Conservation (phyloP, 2,113 vertebrate genomes). For the Hippocampus guttulatus region DNA sequence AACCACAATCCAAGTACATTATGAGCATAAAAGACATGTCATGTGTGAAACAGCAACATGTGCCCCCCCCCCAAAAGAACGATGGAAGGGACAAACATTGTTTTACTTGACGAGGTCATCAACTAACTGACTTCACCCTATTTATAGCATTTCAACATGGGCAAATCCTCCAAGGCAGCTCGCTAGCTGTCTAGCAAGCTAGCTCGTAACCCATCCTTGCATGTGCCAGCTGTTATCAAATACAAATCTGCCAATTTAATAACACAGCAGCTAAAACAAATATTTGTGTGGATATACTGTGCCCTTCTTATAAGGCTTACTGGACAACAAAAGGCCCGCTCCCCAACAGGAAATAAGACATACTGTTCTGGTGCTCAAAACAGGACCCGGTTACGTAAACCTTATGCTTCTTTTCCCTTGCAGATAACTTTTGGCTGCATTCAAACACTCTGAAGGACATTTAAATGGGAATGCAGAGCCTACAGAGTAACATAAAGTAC, state of each 20-base stretch:
- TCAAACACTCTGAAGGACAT: neutral
- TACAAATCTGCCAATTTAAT: neutral
- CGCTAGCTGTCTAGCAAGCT: too few relatives aligned
- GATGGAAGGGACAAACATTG: too few relatives aligned
- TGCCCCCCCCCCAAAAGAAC: too few relatives aligned
- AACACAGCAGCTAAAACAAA: slow-evolving; percentile 4
- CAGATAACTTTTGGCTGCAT: neutral
- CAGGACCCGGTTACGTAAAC: neutral
- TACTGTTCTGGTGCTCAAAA: neutral
- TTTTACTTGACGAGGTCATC: too few relatives aligned
- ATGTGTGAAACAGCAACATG: neutral
- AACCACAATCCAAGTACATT: too few relatives aligned
- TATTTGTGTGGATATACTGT: neutral
- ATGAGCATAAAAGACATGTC: slow-evolving; percentile 3
- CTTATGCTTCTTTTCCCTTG: neutral
- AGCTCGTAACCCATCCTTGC: neutral
- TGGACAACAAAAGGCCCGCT: neutral
- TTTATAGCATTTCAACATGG: too few relatives aligned
- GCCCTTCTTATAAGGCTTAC: neutral
- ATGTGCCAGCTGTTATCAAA: neutral
- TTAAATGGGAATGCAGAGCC: neutral
- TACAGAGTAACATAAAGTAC: neutral
- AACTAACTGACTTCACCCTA: too few relatives aligned
- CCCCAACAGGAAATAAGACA: slow-evolving; percentile 1
- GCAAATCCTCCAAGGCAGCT: neutral